phyloP scores from a whole-genome alignment of 1,140 invertebrate species.

The Camponotus vicinus region DNA sequence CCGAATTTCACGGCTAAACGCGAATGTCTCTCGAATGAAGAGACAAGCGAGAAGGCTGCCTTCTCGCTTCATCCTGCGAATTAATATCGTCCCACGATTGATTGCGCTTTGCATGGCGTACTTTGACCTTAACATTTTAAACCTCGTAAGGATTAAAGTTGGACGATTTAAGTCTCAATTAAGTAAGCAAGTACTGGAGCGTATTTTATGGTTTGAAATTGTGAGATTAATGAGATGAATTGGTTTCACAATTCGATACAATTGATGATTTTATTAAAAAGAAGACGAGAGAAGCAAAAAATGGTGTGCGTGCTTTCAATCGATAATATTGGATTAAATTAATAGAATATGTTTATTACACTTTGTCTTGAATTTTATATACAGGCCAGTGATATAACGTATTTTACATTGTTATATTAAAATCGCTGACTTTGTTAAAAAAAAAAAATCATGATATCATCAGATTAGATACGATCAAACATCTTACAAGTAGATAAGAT shows the following conservation, averaged over 20 bases:
- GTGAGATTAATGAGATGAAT: too few species aligned
- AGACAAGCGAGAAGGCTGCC: neutral
- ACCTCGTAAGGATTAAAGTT: neutral
- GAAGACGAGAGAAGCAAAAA: neutral
- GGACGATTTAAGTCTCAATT: neutral
- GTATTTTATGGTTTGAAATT: too few species aligned
- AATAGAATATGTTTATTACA: neutral
- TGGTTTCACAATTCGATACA: neutral
- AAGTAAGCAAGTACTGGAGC: neutral
- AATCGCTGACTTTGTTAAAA: neutral
- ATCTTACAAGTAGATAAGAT: neutral
- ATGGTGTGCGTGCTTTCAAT: neutral
- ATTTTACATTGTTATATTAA: neutral
- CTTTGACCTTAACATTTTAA: constrained; percentile 2
- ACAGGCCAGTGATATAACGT: neutral
- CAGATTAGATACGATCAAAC: neutral
- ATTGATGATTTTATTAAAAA: neutral
- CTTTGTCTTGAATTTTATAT: neutral
- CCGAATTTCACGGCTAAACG: constrained; percentile 21
- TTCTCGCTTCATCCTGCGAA: neutral
- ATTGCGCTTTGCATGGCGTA: neutral
- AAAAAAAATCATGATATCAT: neutral
- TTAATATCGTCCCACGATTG: constrained; percentile 4
- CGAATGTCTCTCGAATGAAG: neutral
- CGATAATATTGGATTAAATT: neutral